These are phyloP conservation scores for Oopsacas minuta DNA, from an alignment of 37 sponge, comb jelly and placozoan genomes.

Conservation along the genomic window DNA sequence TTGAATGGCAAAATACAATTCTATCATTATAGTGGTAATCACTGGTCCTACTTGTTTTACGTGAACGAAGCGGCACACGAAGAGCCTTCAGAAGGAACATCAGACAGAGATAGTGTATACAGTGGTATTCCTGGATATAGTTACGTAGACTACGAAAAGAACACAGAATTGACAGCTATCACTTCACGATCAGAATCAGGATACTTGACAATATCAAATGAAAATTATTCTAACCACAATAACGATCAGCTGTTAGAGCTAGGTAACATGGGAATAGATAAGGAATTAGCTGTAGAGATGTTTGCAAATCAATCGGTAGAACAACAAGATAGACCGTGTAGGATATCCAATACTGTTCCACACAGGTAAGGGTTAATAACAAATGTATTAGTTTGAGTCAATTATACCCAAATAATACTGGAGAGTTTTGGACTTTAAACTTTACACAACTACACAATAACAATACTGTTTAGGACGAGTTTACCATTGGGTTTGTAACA, in stretches of 20 bases:
- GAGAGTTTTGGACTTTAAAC: no score
- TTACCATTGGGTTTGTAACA: no score
- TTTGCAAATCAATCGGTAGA: neutral
- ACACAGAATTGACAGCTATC: neutral
- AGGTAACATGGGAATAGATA: neutral
- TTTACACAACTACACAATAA: no score
- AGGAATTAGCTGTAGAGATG: neutral
- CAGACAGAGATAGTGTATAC: neutral
- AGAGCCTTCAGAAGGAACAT: neutral
- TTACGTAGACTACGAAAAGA: neutral
- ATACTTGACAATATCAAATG: neutral
- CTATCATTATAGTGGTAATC: neutral
- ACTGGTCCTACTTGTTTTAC: neutral
- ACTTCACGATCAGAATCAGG: neutral
- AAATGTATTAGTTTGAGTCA: no score
- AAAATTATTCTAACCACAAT: neutral
- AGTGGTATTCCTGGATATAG: neutral
- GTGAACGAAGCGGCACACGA: neutral
- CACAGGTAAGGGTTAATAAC: no score
- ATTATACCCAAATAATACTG: no score
- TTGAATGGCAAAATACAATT: no score
- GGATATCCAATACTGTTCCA: constrained; percentile 6
- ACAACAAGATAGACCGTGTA: neutral
- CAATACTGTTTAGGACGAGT: no score
- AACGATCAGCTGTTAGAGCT: neutral